These are phyloP conservation scores for Adelphocoris suturalis DNA, from an alignment of 2,888 invertebrate genomes.

Conservation along the genomic window DNA sequence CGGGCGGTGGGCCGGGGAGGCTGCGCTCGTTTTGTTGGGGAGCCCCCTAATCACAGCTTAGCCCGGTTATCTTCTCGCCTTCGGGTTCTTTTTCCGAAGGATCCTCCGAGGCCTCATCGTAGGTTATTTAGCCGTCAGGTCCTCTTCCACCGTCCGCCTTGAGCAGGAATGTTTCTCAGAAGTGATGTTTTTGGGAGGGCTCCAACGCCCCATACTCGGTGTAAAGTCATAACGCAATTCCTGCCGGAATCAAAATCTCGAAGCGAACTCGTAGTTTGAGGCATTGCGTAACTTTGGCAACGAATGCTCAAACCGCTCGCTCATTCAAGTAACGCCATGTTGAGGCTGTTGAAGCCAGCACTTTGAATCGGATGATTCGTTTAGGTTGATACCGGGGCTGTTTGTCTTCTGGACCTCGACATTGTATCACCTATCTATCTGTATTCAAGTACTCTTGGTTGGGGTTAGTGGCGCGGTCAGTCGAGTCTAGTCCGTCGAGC, in stretches of 20 bases:
- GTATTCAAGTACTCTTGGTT: too few relatives aligned
- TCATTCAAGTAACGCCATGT: too few relatives aligned
- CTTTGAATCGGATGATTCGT: too few relatives aligned
- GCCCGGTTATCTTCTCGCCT: slow-evolving; percentile 70
- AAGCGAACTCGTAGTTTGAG: not conserved
- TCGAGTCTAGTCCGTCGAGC: too few relatives aligned
- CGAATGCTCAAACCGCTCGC: too few relatives aligned
- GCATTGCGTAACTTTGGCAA: too few relatives aligned
- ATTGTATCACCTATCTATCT: too few relatives aligned
- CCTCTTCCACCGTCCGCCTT: not conserved
- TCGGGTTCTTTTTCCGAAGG: slow-evolving; percentile 48
- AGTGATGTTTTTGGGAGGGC: slow-evolving; percentile 53
- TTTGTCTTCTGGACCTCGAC: too few relatives aligned
- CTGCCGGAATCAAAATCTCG: not conserved
- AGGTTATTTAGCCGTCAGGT: slow-evolving; percentile 65
- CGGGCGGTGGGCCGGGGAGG: slow-evolving; percentile 46
- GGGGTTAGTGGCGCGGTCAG: too few relatives aligned
- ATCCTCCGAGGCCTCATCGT: slow-evolving; percentile 46
- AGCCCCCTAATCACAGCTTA: slow-evolving; percentile 70
- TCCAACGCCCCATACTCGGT: not conserved
- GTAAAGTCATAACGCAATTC: not conserved
- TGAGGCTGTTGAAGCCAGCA: too few relatives aligned
- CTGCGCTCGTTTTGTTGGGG: slow-evolving; percentile 61
- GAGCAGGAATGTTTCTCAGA: slow-evolving; percentile 46
- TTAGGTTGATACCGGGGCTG: too few relatives aligned